phyloP scores from a whole-genome alignment of 2,113 vertebrate genomes.

The Pelecanus crispus region DNA sequence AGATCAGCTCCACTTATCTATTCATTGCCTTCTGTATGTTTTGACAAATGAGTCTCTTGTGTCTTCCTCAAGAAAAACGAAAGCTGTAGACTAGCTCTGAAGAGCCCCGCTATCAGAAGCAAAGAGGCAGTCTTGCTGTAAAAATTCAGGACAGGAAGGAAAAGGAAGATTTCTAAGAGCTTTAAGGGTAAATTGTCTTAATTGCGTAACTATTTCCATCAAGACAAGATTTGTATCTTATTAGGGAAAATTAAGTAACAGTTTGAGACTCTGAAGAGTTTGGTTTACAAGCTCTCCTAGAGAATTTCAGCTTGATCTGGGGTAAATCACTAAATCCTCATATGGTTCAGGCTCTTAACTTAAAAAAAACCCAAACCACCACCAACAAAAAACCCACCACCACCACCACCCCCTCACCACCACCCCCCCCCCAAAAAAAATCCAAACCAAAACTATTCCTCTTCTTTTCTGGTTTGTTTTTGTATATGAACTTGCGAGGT shows the following conservation, averaged over 20 bases:
- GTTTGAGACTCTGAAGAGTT: background rate
- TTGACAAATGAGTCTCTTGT: background rate
- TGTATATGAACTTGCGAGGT: background rate
- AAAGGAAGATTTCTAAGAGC: background rate
- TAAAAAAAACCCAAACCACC: background rate
- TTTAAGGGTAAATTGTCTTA: background rate
- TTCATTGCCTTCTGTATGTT: conserved; percentile 7
- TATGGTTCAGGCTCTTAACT: background rate
- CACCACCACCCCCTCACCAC: no score
- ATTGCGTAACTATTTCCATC: background rate
- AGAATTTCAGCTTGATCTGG: background rate
- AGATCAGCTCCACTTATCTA: background rate
- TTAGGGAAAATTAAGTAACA: background rate
- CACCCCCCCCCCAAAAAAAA: no score
- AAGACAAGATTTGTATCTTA: background rate
- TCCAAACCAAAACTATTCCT: background rate
- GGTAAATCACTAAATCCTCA: background rate
- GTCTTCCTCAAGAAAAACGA: background rate
- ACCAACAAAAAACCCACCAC: background rate
- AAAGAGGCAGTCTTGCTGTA: background rate
- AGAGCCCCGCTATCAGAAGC: background rate
- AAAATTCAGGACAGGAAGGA: background rate
- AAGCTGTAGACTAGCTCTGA: background rate
- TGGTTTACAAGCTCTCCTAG: background rate
- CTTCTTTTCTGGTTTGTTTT: background rate